A percentile compares a stretch with the other conserved stretches of the same genome.
Conservation (phyloP, 1,140 invertebrate species). For the Bathynomus jamesi region DNA sequence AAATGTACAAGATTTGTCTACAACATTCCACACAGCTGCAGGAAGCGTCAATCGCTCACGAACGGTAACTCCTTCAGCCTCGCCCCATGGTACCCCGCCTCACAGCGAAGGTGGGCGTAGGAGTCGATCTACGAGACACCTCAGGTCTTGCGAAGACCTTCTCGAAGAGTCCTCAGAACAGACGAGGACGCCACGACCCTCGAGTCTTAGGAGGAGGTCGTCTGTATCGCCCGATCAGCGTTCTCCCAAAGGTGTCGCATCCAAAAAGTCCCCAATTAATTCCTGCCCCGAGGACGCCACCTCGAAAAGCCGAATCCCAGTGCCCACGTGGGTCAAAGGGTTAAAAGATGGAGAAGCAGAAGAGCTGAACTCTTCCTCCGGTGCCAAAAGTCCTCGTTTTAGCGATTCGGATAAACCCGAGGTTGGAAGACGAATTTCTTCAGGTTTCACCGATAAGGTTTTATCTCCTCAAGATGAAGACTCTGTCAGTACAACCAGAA, state of each 20-base stretch:
- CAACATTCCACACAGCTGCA: constrained; percentile 35
- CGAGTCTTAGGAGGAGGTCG: constrained; percentile 26
- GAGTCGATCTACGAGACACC: constrained; percentile 32
- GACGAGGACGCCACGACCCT: constrained; percentile 33
- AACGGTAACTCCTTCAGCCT: constrained; percentile 32
- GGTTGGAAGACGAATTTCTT: constrained; percentile 21
- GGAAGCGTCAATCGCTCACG: constrained; percentile 24
- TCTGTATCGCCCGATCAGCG: constrained; percentile 31
- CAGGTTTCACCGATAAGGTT: constrained; percentile 24
- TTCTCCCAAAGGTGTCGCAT: constrained; percentile 1
- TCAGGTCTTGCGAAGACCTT: constrained; percentile 34
- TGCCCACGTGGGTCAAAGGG: constrained; percentile 29
- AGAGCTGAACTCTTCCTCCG: constrained; percentile 20
- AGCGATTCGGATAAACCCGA: constrained; percentile 25
- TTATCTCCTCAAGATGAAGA: constrained; percentile 29
- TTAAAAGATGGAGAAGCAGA: constrained; percentile 26
- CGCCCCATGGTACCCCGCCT: constrained; percentile 31
- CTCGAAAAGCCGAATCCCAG: constrained; percentile 33
- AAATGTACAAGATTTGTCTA: constrained; percentile 38
- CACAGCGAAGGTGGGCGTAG: constrained; percentile 32
- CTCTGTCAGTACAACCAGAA: constrained; percentile 26
- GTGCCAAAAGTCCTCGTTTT: constrained; percentile 23
- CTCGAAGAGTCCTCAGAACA: constrained; percentile 32
- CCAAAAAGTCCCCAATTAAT: constrained; percentile 16
- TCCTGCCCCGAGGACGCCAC: constrained; percentile 20